Conservation (phyloP, 2,888 invertebrate genomes). For the Drosophila setosimentum region DNA sequence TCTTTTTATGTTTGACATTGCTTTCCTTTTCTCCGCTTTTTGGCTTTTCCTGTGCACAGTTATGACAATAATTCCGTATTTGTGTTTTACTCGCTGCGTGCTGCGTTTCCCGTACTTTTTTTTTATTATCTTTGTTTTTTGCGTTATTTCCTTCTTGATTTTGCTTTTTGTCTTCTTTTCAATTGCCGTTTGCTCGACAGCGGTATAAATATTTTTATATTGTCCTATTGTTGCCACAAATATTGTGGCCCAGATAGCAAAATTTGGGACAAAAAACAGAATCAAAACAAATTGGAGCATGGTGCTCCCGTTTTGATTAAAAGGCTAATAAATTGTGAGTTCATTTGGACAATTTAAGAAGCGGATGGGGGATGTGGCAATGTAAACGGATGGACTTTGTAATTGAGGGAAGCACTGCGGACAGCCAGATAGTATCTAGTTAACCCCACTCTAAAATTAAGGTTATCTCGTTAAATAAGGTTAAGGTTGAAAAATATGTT, state of each 20-base stretch:
- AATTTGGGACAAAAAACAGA: slow-evolving; percentile 10
- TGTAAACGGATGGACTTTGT: not conserved
- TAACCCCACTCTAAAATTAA: not conserved
- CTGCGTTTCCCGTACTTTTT: slow-evolving; percentile 18
- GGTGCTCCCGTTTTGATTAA: slow-evolving; percentile 2
- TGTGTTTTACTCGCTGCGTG: slow-evolving; percentile 55
- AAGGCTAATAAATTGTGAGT: slow-evolving; percentile 13
- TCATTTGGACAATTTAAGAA: not conserved
- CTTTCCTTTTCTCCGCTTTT: slow-evolving; percentile 23
- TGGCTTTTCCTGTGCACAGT: slow-evolving; percentile 36
- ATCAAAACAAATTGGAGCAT: not conserved
- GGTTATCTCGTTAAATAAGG: not conserved
- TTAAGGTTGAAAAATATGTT: not conserved
- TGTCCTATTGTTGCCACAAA: slow-evolving; percentile 48
- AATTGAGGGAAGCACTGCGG: not conserved
- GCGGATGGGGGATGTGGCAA: rapidly evolving
- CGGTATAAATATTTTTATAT: slow-evolving; percentile 50
- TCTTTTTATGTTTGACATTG: slow-evolving; percentile 46
- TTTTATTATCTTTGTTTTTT: not conserved
- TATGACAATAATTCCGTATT: slow-evolving; percentile 63
- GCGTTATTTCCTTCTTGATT: not conserved
- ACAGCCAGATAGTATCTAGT: not conserved
- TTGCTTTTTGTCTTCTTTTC: slow-evolving; percentile 29
- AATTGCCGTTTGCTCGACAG: slow-evolving; percentile 36
- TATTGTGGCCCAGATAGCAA: slow-evolving; percentile 45